Evolutionary conservation across 1,140 invertebrate genomes (phyloP), one percentile per base, ranked within the genome.

Genomic region (Lutraria rhynchaena): DNA sequence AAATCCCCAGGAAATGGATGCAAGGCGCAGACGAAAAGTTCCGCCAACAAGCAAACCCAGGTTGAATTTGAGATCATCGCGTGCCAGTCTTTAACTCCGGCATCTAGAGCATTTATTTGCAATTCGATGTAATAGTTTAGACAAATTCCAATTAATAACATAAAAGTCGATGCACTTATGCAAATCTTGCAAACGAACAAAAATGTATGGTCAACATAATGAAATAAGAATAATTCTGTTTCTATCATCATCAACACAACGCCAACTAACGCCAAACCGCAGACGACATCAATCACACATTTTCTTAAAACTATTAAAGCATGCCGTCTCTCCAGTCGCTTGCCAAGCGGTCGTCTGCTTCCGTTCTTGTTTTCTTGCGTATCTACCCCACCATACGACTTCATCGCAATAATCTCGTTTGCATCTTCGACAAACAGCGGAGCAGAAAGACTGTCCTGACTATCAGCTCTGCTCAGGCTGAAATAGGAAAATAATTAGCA

Each of bases 1-100:
- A 85, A 63, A 44, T 85, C 78, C 11, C 89, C 89, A 0, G 90
- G 90, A 75, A 89, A 81, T 1, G 90, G 89, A 82, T 90, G 89
- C 19, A 90, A 76, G 41, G 80, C 69, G 58, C 87, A 90, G 3
- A 90, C 63, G 17, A 85, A 27, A 1, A 91, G 51, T 80, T 90
- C 85, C 13, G 61, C 27, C 22, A 70, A 27, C 27, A 86, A 41
- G 13, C 53, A 71, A 35, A 80, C 67, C 77, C 76, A 84, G 13
- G 67, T 81, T 33, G 81, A 87, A 4, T 71, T 71, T 0, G 76
- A 53, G 22, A 85, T 83, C 24, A 85, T 83, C 2, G 71, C 81
- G 1, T 71, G 51, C 86, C 87, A 87, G 29, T 88, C 85, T 49
- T 86, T 85, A 0, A 89, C 83, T 17, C 84, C 84, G n/a, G 85